phyloP scores from a whole-genome alignment of 2,888 invertebrate species.

The Hermaeophaga mercurialis region DNA sequence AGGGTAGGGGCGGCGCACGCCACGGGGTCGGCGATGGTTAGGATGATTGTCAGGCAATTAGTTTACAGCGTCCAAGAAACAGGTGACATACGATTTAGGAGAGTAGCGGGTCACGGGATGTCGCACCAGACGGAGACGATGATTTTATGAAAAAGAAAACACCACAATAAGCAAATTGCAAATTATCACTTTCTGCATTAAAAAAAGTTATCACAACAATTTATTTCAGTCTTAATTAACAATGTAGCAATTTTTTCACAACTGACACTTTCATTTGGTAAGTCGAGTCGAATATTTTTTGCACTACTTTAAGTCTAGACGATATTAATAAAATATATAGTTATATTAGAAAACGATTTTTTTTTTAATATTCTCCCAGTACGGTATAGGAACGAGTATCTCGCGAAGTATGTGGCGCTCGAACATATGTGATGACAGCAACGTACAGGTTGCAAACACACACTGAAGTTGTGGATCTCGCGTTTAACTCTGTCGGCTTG shows the following conservation, averaged over 20 bases:
- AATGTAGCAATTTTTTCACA: background rate
- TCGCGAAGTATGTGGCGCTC: conserved; percentile 51
- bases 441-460: conserved; percentile 57
- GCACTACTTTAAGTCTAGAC: background rate
- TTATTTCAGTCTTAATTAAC: background rate
- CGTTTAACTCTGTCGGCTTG: conserved; percentile 57
- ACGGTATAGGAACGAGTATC: no score
- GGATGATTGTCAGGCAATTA: conserved; percentile 61
- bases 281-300: conserved; percentile 17
- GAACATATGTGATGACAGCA: conserved; percentile 48
- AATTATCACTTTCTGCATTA: conserved; percentile 8
- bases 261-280: conserved; percentile 17
- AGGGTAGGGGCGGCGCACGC: conserved; percentile 78
- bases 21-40: conserved; percentile 75
- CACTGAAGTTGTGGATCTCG: conserved; percentile 58
- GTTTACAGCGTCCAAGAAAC: conserved; percentile 52
- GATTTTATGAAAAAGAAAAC: conserved; percentile 47
- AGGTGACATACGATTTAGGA: conserved; percentile 31
- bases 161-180: conserved; percentile 43
- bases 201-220: conserved; percentile 1
- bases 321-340: no score
- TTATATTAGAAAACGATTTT: background rate
- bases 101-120: conserved; percentile 28
- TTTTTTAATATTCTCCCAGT: background rate
- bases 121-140: conserved; percentile 11